A percentile compares a stretch with the other conserved stretches of the same genome.
These are phyloP conservation scores for Encarsia formosa DNA, from an alignment of 2,888 invertebrate species.

Conservation along the genomic window DNA sequence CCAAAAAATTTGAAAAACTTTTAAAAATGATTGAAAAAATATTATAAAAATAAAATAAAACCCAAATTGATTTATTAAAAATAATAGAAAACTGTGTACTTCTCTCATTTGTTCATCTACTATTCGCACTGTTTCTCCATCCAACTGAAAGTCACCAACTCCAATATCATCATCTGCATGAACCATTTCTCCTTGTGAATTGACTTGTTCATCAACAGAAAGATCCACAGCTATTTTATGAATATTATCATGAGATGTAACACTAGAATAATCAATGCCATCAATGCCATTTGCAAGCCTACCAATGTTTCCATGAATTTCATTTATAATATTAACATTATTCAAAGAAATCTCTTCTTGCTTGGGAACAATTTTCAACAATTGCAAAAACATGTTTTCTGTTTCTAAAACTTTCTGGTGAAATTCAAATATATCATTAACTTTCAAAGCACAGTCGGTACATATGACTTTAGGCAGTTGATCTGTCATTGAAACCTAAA, in stretches of 20 bases:
- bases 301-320: slow-evolving; percentile 35
- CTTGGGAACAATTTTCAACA: slow-evolving; percentile 46
- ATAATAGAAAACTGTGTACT: slow-evolving; percentile 6
- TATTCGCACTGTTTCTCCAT: slow-evolving; percentile 46
- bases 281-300: slow-evolving; percentile 37
- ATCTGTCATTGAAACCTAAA: slow-evolving; percentile 56
- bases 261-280: slow-evolving; percentile 31
- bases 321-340: slow-evolving; percentile 35
- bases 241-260: slow-evolving; percentile 29
- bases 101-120: slow-evolving; percentile 32
- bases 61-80: background rate
- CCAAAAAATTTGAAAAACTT: too few relatives aligned
- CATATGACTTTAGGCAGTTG: slow-evolving; percentile 60
- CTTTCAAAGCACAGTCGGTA: slow-evolving; percentile 56
- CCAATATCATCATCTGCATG: slow-evolving; percentile 41
- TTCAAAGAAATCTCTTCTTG: slow-evolving; percentile 35
- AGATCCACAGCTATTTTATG: slow-evolving; percentile 44
- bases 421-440: slow-evolving; percentile 58
- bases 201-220: slow-evolving; percentile 43
- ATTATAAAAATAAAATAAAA: background rate
- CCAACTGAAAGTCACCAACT: slow-evolving; percentile 44
- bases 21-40: background rate
- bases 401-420: slow-evolving; percentile 56
- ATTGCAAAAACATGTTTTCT: slow-evolving; percentile 53
- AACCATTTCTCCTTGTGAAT: slow-evolving; percentile 42